Base-by-base conservation (phyloP, 2,113 vertebrate species). In the Atrichornis clamosus region DNA sequence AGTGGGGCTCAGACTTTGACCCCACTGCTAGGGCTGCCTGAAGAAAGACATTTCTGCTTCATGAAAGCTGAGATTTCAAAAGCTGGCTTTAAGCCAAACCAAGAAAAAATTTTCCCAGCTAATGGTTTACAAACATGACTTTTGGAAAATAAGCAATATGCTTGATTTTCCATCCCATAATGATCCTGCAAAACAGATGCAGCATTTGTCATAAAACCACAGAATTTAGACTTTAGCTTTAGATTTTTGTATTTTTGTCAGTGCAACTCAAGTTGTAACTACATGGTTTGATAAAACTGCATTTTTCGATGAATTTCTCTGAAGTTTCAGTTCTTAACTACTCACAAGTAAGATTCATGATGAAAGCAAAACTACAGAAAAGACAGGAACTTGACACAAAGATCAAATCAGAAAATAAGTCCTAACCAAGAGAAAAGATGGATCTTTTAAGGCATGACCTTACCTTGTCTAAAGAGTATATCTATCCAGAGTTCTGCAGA, bases 41-140 rank as follows among this genome's bases (percentile, higher is more conserved):
- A 50, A 87, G 62, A 88, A 83, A 93, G 56, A 73, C 18, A 21
- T 50, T 90, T 94, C 85, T 89, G 52, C 79, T 93, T 90, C 85
- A 68, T 6, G 22, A 86, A 93, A 94, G 42, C 64, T 44, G 59
- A 88, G 78, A 90, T 93, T 88, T 96, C 59, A 89, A 92, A 93
- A 93, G 55, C 60, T 87, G 92, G 47, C 64, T 93, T 67, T 46
- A 70, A 95, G 80, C 69, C 89, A 96, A 90, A 67, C 68, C 83
- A 69, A 93, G 83, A 84, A 2, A 49, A 39, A 90, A 74, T 93
- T 95, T 94, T 95, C 89, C 65, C 81, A 90, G 39, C 60, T 84
- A 73, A 79, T 52, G 52, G 59, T 74, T 94, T 92, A 68, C 80
- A 92, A 92, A 95, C 32, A 90, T 32, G 68, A 70, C 35, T 90